phyloP scores from a whole-genome alignment of 2,113 vertebrate species.

The Lagopus muta region DNA sequence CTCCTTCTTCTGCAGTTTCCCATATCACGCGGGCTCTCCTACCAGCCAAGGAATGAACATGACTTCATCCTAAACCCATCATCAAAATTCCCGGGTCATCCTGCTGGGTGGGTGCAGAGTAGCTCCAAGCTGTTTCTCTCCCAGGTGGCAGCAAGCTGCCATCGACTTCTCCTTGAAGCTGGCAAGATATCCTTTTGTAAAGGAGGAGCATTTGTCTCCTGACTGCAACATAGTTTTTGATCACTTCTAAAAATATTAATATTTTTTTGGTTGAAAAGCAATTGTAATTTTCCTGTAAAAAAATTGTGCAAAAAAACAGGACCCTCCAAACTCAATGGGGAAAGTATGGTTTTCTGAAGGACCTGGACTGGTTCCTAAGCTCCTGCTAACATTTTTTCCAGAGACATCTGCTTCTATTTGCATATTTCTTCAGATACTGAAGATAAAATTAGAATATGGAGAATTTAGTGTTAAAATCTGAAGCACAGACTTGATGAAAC shows the following conservation, averaged over 20 bases:
- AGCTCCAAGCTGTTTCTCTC: neutral
- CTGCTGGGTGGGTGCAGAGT: neutral
- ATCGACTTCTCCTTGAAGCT: neutral
- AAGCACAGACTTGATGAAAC: neutral
- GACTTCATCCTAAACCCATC: neutral
- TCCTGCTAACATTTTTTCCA: neutral
- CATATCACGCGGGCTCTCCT: neutral
- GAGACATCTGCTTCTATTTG: conserved; percentile 25
- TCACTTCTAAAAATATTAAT: neutral
- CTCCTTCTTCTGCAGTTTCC: neutral
- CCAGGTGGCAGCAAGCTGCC: fast-evolving
- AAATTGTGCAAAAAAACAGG: neutral
- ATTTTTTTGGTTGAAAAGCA: neutral
- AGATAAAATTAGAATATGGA: neutral
- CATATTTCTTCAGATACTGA: neutral
- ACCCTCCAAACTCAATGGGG: neutral
- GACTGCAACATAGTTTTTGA: neutral
- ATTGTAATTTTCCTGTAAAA: fast-evolving
- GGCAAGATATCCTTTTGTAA: neutral
- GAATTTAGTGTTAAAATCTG: neutral
- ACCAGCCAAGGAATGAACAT: neutral
- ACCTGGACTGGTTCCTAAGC: neutral
- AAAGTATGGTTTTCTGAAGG: neutral
- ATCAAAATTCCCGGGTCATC: neutral
- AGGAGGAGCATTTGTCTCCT: neutral